These are phyloP conservation scores for Aldabrachelys gigantea DNA, from an alignment of 2,113 vertebrate genomes.

Conservation along the genomic window DNA sequence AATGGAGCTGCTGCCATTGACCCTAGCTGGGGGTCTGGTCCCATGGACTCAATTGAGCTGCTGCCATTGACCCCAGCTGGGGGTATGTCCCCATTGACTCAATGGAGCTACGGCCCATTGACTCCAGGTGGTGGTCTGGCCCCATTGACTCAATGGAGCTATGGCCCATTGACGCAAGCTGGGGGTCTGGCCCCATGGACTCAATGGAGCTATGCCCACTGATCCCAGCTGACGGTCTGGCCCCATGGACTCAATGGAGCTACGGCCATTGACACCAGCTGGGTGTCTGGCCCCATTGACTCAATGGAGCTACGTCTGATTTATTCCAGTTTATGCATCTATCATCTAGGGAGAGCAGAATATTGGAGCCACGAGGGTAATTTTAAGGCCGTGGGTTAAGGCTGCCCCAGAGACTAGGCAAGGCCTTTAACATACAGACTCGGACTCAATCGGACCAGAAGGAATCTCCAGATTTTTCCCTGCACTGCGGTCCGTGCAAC, in stretches of 20 bases:
- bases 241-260: too few relatives aligned
- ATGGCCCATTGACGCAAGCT: too few relatives aligned
- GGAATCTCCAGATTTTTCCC: not conserved
- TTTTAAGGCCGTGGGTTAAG: too few relatives aligned
- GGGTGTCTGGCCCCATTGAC: not conserved
- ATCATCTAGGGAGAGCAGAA: not conserved
- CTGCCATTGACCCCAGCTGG: too few relatives aligned
- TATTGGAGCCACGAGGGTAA: not conserved
- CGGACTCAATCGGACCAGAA: not conserved
- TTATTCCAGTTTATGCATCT: not conserved
- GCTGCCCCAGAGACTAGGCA: not conserved
- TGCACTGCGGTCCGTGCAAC: not conserved
- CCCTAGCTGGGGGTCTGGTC: not conserved
- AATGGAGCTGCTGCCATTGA: not conserved
- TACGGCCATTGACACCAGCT: too few relatives aligned
- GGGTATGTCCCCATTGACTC: too few relatives aligned
- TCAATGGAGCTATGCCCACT: too few relatives aligned
- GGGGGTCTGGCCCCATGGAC: too few relatives aligned
- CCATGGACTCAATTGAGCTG: not conserved
- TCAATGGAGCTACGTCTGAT: not conserved
- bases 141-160: too few relatives aligned
- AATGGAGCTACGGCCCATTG: too few relatives aligned
- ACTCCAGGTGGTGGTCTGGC: too few relatives aligned
- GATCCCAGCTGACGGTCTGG: too few relatives aligned
- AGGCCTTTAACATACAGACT: not conserved